A percentile compares a stretch with the other conserved stretches of the same genome.
phyloP scores from a whole-genome alignment of 2,797 vertebrate genomes.

The Buphagus erythrorhynchus region DNA sequence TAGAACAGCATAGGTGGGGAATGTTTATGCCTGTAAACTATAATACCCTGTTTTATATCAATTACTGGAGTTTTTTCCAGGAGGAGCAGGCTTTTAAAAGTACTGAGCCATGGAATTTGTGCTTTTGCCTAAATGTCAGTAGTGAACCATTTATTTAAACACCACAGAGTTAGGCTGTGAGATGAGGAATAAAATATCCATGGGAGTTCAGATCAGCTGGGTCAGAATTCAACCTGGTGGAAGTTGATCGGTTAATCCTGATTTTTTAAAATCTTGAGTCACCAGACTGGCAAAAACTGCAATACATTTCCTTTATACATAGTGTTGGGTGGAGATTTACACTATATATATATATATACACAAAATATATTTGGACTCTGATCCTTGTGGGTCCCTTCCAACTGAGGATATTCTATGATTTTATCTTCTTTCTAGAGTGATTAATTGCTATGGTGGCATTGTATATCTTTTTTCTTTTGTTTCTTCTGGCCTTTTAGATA shows the following conservation, averaged over 20 bases:
- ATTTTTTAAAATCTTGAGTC: background rate
- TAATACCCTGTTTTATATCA: background rate
- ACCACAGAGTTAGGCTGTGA: background rate
- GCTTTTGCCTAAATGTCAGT: background rate
- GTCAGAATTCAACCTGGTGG: rapidly evolving
- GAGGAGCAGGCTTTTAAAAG: background rate
- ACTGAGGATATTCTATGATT: background rate
- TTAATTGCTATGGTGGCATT: background rate
- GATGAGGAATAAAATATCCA: background rate
- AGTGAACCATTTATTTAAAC: background rate
- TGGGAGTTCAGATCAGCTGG: background rate
- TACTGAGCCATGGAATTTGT: background rate
- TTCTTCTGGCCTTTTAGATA: background rate
- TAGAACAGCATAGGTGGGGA: background rate
- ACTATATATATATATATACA: rapidly evolving
- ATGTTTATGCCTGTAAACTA: background rate
- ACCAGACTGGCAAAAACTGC: background rate
- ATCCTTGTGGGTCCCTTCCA: background rate
- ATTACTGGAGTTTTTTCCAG: background rate
- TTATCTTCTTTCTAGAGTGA: background rate
- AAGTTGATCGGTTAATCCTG: background rate
- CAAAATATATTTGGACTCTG: background rate
- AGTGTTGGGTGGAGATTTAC: background rate
- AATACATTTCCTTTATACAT: background rate
- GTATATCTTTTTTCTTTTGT: background rate